Evolutionary conservation across 2,888 invertebrate genomes (phyloP).

Genomic region (Subacronicta megacephala): DNA sequence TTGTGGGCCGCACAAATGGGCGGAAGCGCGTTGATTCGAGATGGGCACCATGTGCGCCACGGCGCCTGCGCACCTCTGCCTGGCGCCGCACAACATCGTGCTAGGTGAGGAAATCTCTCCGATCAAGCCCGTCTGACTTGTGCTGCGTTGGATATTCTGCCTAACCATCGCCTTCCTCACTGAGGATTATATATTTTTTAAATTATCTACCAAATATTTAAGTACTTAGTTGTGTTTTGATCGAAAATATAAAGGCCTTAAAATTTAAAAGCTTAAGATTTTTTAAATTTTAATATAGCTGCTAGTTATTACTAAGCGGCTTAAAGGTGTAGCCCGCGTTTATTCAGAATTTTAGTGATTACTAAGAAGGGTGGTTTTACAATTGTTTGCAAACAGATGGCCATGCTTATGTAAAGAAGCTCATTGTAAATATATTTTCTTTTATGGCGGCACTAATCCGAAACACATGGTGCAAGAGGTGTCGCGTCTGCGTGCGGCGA

Average conservation of each 20-base stretch:
- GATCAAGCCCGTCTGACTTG: slow-evolving; percentile 53
- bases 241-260: not conserved
- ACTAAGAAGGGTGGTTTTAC: slow-evolving; percentile 37
- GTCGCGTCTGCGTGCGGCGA: slow-evolving; percentile 74
- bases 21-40: slow-evolving; percentile 71
- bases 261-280: not conserved
- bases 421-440: slow-evolving; percentile 46
- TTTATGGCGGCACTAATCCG: slow-evolving; percentile 66
- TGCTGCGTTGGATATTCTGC: slow-evolving; percentile 34
- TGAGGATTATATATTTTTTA: slow-evolving; percentile 25
- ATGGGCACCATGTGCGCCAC: slow-evolving; percentile 68
- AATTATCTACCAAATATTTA: too few relatives aligned
- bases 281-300: not conserved
- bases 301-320: slow-evolving; percentile 23
- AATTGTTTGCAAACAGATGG: slow-evolving; percentile 67
- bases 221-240: too few relatives aligned
- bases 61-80: slow-evolving; percentile 74
- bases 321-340: slow-evolving; percentile 12
- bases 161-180: slow-evolving; percentile 50
- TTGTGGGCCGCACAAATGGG: slow-evolving; percentile 84
- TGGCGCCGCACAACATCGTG: slow-evolving; percentile 73
- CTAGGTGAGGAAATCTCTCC: slow-evolving; percentile 85
- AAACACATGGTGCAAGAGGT: slow-evolving; percentile 72
- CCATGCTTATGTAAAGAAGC: slow-evolving; percentile 37
- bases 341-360: slow-evolving; percentile 20